Evolutionary conservation across 2,797 vertebrate genomes (phyloP), one percentile per base, ranked within the genome.

Genomic region (Myotis planiceps): DNA sequence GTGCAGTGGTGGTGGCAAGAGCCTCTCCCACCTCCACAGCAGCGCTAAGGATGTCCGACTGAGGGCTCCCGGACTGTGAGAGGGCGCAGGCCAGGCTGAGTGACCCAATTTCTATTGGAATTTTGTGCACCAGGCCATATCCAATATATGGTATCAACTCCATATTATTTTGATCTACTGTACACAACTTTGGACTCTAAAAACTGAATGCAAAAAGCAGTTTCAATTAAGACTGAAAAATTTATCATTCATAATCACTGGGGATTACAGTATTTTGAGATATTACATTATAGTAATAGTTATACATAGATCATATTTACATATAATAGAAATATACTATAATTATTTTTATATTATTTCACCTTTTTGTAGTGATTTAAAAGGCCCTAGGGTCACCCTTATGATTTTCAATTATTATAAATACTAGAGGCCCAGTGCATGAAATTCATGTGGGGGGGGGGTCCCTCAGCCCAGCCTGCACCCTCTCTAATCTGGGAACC

Each of bases 151-250:
- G 8, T 60, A 84, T 66, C 68, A 78, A 65, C 47, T 89, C 37
- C n/a, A 23, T 47, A 69, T 39, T 60, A 60, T 60, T 85, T 83
- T 66, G 3, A 88, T 66, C 87, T 87, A 45, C 42, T 58, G 18
- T 45, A 72, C 2, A 65, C 23, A 23, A 84, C 10, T 86, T 79
- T 68, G 15, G 55, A 79, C 29, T 55, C 60, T 65, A 60, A 39
- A 65, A 89, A 81, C 25, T 76, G 32, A 53, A 94, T 42, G 39
- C 39, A 42, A 42, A 42, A 42, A 42, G 39, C 37, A 32, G 53
- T 66, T 80, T 93, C 60, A 60, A 55, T 75, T 93, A 81, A 88
- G 23, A 27, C 25, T 86, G 88, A 71, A 93, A 72, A 89, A 71
- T 69, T 27, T 6, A 32, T 39, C 53, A 83, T 84, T 68, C 19